These are phyloP conservation scores for Bos javanicus DNA, from an alignment of 2,113 vertebrate species.

Conservation along the genomic window DNA sequence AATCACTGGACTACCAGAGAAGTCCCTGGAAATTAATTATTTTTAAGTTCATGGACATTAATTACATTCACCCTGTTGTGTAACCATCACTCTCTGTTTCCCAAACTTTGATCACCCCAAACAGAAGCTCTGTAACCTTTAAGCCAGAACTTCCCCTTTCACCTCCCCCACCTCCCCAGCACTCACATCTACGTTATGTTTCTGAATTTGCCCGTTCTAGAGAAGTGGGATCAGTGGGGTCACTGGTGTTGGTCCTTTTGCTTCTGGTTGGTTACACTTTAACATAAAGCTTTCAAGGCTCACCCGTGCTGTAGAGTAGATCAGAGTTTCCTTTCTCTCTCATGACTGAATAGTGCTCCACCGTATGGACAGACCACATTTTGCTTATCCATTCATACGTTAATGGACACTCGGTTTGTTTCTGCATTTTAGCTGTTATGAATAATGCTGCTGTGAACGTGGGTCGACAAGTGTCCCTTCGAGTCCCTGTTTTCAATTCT, in stretches of 20 bases:
- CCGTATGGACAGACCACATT: background rate
- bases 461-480: background rate
- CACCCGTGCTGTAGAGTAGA: background rate
- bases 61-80: background rate
- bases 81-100: background rate
- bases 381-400: background rate
- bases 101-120: background rate
- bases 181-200: background rate
- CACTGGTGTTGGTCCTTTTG: background rate
- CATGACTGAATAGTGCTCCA: background rate
- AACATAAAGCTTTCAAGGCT: background rate
- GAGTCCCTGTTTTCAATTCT: background rate
- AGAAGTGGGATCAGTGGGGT: background rate
- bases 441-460: background rate
- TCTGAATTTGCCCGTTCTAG: background rate
- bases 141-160: background rate
- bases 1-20: background rate
- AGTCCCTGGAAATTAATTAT: background rate
- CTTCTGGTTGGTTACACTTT: background rate
- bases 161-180: background rate
- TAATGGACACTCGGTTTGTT: background rate
- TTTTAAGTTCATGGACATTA: background rate
- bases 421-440: background rate
- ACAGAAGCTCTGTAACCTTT: background rate
- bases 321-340: background rate